A percentile compares a stretch with the other conserved stretches of the same genome.
Evolutionary conservation across 2,797 vertebrate genomes (phyloP).

Genomic region (Cuniculus paca): DNA sequence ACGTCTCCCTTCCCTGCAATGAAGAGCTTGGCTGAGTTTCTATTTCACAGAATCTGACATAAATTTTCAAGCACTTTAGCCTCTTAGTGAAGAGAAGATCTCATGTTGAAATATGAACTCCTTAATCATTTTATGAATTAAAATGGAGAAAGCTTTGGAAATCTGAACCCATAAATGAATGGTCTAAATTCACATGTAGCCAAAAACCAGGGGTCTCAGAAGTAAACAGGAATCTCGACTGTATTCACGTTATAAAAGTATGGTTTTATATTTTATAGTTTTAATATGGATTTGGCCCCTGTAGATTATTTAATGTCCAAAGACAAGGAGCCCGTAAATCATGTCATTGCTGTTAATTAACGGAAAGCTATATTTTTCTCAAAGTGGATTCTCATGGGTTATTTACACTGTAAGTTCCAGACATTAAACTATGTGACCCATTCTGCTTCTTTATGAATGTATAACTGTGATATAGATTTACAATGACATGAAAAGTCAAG

Average conservation of each 20-base stretch:
- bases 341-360: conserved; percentile 47
- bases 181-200: neutral
- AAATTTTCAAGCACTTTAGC: neutral
- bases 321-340: neutral
- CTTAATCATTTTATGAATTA: conserved; percentile 28
- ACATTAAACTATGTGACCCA: neutral
- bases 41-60: neutral
- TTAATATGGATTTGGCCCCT: neutral
- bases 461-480: conserved; percentile 2
- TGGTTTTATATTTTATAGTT: conserved; percentile 1
- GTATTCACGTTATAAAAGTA: conserved; percentile 11
- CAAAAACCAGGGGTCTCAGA: neutral
- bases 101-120: neutral
- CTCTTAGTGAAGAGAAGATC: neutral
- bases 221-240: conserved; percentile 1
- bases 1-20: neutral
- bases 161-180: neutral
- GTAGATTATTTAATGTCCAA: conserved; percentile 19
- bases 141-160: neutral
- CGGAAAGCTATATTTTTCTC: conserved; percentile 30
- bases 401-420: conserved; percentile 32
- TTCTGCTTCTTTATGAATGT: conserved; percentile 36
- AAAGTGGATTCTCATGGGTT: conserved; percentile 45
- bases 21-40: neutral
- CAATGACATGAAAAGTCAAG: conserved; percentile 31